A percentile compares a stretch with the other conserved stretches of the same genome.
These are phyloP conservation scores for Pogona vitticeps DNA, from an alignment of 2,113 vertebrate species.

Conservation along the genomic window DNA sequence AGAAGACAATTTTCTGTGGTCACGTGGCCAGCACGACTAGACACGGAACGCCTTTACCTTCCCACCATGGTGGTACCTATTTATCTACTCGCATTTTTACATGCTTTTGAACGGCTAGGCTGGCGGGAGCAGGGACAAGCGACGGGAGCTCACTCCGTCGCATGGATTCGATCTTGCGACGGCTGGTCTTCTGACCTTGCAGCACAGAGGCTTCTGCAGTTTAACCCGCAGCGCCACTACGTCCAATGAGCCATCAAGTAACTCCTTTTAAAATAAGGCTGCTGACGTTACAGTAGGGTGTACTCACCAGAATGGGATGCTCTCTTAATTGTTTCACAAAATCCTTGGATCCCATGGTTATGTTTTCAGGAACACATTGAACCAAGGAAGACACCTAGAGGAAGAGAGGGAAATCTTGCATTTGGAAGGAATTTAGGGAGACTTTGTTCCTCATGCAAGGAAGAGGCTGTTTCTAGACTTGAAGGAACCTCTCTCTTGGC, in stretches of 20 bases:
- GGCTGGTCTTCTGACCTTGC: no score
- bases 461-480: background rate
- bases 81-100: no score
- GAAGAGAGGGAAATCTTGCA: background rate
- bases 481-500: background rate
- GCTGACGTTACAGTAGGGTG: background rate
- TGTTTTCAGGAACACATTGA: background rate
- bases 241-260: background rate
- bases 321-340: slow-evolving; percentile 33
- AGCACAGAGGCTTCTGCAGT: no score
- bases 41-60: no score
- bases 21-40: no score
- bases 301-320: slow-evolving; percentile 51
- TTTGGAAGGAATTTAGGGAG: background rate
- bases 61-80: no score
- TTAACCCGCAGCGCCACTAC: no score
- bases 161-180: no score
- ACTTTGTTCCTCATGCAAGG: background rate
- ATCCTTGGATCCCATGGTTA: slow-evolving; percentile 21
- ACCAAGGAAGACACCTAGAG: background rate
- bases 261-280: background rate
- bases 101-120: no score
- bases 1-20: no score
- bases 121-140: no score
- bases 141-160: no score